Conservation (phyloP, 2,888 invertebrate genomes). For the Criorhina ranunculi region DNA sequence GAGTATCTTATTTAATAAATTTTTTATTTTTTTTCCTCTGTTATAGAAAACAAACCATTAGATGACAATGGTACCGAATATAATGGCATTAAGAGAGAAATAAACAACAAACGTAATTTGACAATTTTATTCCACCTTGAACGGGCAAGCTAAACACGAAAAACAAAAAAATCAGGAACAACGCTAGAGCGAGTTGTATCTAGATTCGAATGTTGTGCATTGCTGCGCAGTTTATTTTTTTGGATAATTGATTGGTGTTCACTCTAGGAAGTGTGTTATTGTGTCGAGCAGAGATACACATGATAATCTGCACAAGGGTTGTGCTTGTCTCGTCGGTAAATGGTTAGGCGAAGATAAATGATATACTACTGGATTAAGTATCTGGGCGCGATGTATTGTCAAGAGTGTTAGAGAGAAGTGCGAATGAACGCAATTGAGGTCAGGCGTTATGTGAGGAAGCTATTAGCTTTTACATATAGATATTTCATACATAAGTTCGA, state of each 20-base stretch:
- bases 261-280: conserved; percentile 62
- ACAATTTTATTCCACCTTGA: conserved; percentile 74
- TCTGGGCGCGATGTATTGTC: conserved; percentile 1
- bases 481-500: too few relatives aligned
- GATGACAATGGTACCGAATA: conserved; percentile 65
- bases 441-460: conserved; percentile 7
- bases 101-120: conserved; percentile 67
- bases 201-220: conserved; percentile 56
- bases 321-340: conserved; percentile 42
- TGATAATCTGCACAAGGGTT: conserved; percentile 50
- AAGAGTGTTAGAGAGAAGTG: background rate
- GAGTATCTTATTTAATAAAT: conserved; percentile 48
- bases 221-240: conserved; percentile 70
- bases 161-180: conserved; percentile 5
- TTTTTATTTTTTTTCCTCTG: conserved; percentile 27
- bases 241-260: conserved; percentile 64
- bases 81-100: conserved; percentile 56
- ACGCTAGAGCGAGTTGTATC: background rate
- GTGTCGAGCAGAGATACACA: conserved; percentile 35
- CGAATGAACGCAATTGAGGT: conserved; percentile 11
- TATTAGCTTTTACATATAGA: conserved; percentile 6
- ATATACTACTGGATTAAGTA: conserved; percentile 36
- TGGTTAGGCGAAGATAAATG: conserved; percentile 53
- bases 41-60: conserved; percentile 57
- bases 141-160: conserved; percentile 27